Percentiles rank a stretch among this genome's conserved stretches.
Evolutionary conservation across 2,888 invertebrate genomes (phyloP).

Genomic region (Calliscelio sp.): DNA sequence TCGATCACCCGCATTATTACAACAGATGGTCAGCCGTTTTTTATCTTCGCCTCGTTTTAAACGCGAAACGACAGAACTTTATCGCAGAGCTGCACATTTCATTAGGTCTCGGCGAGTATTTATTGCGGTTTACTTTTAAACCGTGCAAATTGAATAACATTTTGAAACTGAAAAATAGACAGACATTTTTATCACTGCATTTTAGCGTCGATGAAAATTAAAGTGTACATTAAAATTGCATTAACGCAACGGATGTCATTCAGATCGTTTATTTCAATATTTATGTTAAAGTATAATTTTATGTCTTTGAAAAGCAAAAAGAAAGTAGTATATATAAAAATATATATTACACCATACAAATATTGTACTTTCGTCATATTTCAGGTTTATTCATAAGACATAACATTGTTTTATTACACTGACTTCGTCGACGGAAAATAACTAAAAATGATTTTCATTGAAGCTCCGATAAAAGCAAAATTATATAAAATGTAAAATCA

Average conservation of each 20-base stretch:
- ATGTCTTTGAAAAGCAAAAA: too few species aligned
- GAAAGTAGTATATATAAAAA: too few species aligned
- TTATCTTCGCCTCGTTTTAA: conserved; percentile 18
- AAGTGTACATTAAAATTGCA: conserved; percentile 50
- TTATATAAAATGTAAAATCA: too few species aligned
- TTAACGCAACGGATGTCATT: conserved; percentile 43
- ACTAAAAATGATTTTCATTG: too few species aligned
- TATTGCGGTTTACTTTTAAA: conserved; percentile 41
- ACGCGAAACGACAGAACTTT: conserved; percentile 6
- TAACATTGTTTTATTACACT: too few species aligned
- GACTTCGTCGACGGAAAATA: too few species aligned
- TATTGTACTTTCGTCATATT: too few species aligned
- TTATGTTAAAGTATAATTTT: too few species aligned
- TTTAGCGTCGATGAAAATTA: conserved; percentile 40
- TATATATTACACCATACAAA: too few species aligned
- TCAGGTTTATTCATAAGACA: too few species aligned
- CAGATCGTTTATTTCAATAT: conserved; percentile 36
- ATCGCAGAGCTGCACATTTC: conserved; percentile 16
- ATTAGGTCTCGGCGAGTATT: conserved; percentile 25
- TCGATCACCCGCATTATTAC: conserved; percentile 59
- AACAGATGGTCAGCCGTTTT: conserved; percentile 56
- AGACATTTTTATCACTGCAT: conserved; percentile 38
- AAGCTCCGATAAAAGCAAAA: too few species aligned
- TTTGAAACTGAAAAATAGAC: conserved; percentile 24
- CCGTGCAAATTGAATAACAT: conserved; percentile 32